Conservation (phyloP, 2,113 vertebrate genomes). For the Pipra filicauda region DNA sequence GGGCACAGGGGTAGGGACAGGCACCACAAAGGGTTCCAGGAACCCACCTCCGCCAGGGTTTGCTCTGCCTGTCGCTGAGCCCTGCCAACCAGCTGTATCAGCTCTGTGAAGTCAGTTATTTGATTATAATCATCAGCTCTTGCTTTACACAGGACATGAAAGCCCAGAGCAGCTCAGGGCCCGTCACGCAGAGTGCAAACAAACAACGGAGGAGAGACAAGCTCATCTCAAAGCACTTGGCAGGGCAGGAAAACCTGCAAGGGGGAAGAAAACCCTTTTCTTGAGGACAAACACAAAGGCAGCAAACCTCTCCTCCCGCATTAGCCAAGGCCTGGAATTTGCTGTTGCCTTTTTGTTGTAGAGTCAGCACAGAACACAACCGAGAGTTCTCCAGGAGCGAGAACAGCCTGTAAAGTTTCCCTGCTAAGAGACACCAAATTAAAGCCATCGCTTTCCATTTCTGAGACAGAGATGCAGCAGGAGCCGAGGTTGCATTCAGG, state of each 20-base stretch:
- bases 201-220: constrained; percentile 8
- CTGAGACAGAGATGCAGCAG: not conserved
- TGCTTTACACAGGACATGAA: constrained; percentile 28
- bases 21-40: not conserved
- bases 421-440: constrained; percentile 12
- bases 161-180: constrained; percentile 31
- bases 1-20: not conserved
- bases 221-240: not conserved
- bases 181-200: not conserved
- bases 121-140: constrained; percentile 27
- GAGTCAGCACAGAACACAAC: not conserved
- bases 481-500: constrained; percentile 25
- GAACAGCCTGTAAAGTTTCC: not conserved
- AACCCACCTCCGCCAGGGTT: rapidly evolving
- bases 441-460: constrained; percentile 35
- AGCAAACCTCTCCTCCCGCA: not conserved
- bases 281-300: not conserved
- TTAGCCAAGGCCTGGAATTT: not conserved
- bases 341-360: not conserved
- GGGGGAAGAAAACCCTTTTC: not conserved
- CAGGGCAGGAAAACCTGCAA: not conserved
- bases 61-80: not conserved
- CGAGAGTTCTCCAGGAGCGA: not conserved
- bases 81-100: not conserved
- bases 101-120: not conserved